Evolutionary conservation across 1,140 invertebrate genomes (phyloP), one percentile per base, ranked within the genome.

Genomic region (Ptiloglossa arizonensis): DNA sequence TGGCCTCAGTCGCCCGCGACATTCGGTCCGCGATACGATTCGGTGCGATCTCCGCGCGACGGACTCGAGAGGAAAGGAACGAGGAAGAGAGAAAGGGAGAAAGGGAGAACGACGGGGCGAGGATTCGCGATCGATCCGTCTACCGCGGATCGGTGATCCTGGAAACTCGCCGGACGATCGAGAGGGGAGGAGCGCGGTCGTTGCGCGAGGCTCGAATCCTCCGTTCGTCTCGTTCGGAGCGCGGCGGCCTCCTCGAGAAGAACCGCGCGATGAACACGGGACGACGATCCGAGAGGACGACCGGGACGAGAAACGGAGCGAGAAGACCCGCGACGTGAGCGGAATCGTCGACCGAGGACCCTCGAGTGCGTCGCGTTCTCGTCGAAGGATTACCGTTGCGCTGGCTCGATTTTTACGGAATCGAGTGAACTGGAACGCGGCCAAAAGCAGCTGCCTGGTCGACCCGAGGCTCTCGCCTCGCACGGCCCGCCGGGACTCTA

Each of bases 1-100:
- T 79, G 72, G 81, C 81, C 88, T 93, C 91, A 93, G 92, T 92
- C 90, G 90, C 77, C 90, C 91, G 92, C 91, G 91, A 93, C 90
- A 91, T 92, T 92, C 88, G 86, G 90, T 89, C 88, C 90, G 91
- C 89, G 92, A 91, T 91, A 92, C 89, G 87, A 91, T 89, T 85
- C 83, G 50, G 69, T 86, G 87, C 82, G 80, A 81, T 78, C 79
- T 80, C 52, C 46, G 67, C n/a, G 44, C 15, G 50, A 48, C 48
- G 44, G 17, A 80, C 44, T 44, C 54, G 29, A 29, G 22, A 24
- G 15, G 17, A 9, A 17, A 38, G 38, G 4, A 4, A 17, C 11
- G 60, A 64, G n/a, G n/a, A n/a, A n/a, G 29, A 60, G 57, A 5
- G 57, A 32, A 22, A 24, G 62, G 6, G 32, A 19, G 24, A 32